Evolutionary conservation across 2,888 invertebrate genomes (phyloP), one percentile per base, ranked within the genome.

Genomic region (Furcula furcula): DNA sequence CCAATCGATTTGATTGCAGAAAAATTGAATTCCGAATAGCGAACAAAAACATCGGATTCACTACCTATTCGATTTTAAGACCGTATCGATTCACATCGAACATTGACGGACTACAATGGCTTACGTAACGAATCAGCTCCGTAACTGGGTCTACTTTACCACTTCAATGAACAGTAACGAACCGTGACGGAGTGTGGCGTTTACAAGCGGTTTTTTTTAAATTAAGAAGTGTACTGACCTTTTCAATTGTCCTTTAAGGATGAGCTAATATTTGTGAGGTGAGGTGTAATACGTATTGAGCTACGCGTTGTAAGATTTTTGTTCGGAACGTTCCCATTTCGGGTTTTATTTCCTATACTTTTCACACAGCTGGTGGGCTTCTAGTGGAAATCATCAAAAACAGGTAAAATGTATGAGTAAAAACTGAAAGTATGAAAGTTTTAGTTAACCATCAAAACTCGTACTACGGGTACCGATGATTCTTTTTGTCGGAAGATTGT

Each of bases 91-190:
- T 28, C 28, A 11, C 9, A 11, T 11, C 28, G 3, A 28, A 28
- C 7, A 9, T 28, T 3, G 21, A 21, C 18, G 28, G 28, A 9
- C 7, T 7, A 28, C 28, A 28, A 28, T 18, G 7, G 18, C 7
- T 28, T 28, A 18, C 18, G 28, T 11, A 28, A 28, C 11, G 3
- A 5, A 15, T 11, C 1, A 28, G 16, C 9, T 37, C 46, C 36
- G 46, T 44, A 64, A 64, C 36, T 54, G 41, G 50, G 49, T 45
- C 54, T 51, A 40, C 29, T 37, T 35, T 34, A 39, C 27, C 49
- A 47, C 51, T 46, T 50, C 48, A 50, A 42, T 47, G 57, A 32
- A 32, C 49, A 46, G 36, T 50, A 57, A 56, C 58, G 42, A 54
- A 55, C 55, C 65, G 55, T 58, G 54, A 57, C 54, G 25, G 43